Evolutionary conservation across 2,797 vertebrate genomes (phyloP), one percentile per base, ranked within the genome.

Genomic region (Microcaecilia unicolor): DNA sequence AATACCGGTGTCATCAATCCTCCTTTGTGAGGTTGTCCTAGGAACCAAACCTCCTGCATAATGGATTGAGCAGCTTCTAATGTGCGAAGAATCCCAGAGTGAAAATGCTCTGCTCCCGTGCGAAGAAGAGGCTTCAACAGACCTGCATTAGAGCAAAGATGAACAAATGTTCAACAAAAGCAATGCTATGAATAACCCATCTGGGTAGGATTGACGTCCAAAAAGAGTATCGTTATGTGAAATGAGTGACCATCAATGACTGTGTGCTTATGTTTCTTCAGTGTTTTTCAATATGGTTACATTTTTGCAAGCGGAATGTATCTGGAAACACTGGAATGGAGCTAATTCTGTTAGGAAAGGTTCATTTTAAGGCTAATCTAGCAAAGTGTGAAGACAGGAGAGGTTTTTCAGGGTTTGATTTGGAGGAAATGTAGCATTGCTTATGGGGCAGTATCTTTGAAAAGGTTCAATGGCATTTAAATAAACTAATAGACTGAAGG

Each of bases 381-480:
- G 19, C 15, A 43, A 43, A 53, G 55, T 0, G 0, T 8, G 42
- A 41, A 48, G 42, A 28, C 28, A 19, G 20, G 24, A 18, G 9
- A 8, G 40, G 37, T 37, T 60, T 44, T 39, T 9, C 22, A 5
- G 32, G 43, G 34, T 24, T 34, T 41, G 35, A 43, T 51, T 50
- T 60, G 37, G 26, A 48, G 38, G 37, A 21, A 52, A 8, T 22
- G 31, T 31, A 17, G 34, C 5, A 4, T 34, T 51, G 41, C 34
- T 37, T 48, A 18, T 29, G 41, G 48, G 51, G 15, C 39, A 52
- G 41, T 31, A 41, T 47, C 17, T 17, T 27, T 27, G 1, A 5
- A 15, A 59, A 41, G 28, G 32, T 45, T 34, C 41, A 40, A 53
- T 44, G 51, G 30, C 27, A 45, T 63, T 63, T 48, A 44, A 57